Evolutionary conservation across 2,888 invertebrate genomes (phyloP), one percentile per base, ranked within the genome.

Genomic region (Pantelozetes paolii): DNA sequence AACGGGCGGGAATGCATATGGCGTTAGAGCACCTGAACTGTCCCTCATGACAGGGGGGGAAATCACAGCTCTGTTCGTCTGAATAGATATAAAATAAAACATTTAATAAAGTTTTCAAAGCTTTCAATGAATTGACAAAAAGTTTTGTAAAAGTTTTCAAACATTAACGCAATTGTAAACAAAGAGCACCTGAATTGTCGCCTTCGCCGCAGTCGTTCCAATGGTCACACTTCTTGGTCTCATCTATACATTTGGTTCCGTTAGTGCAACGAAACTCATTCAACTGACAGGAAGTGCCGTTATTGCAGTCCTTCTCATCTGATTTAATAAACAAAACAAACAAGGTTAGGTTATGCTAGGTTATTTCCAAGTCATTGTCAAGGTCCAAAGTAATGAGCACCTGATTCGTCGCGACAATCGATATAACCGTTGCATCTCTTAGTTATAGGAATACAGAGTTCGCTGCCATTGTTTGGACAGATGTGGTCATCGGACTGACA

Each of bases 261-360:
- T 97, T 97, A 79, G 90, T 90, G 83, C 98, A 98, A 13, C 94
- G 88, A 87, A 94, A 97, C 82, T 98, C 94, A 80, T 90, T 92
- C 0, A 94, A 88, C 1, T 93, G 93, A 80, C 93, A 94, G n/a
- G 62, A 79, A 20, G 82, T 78, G n/a, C 77, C 77, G 71, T 76
- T 76, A 74, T 72, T 74, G 81, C 93, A 94, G 75, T 87, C 88
- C 76, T 88, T 87, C 81, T 93, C 93, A 81, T 94, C 94, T 76
- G 87, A n/a, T n/a, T n/a, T n/a, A n/a, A n/a, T n/a, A n/a, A n/a
- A n/a, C n/a, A n/a, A n/a, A n/a, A n/a, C n/a, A n/a, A n/a, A n/a
- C n/a, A n/a, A n/a, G n/a, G n/a, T n/a, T n/a, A n/a, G n/a, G n/a
- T n/a, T n/a, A n/a, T n/a, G n/a, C n/a, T n/a, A n/a, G n/a, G n/a